phyloP scores from a whole-genome alignment of 2,888 invertebrate genomes.

The Halocaridina rubra region DNA sequence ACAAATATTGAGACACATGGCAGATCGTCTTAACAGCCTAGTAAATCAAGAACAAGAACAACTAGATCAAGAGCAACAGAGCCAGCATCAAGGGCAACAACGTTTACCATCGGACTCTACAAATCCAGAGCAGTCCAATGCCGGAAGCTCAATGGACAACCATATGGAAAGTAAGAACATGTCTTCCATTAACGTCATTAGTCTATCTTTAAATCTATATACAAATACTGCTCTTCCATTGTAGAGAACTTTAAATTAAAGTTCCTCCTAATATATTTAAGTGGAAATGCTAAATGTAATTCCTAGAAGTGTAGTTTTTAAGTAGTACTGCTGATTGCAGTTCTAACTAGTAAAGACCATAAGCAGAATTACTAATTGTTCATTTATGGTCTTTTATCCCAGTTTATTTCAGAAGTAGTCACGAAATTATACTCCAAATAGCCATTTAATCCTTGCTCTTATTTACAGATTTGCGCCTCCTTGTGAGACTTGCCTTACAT shows the following conservation, averaged over 20 bases:
- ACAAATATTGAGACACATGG: slow-evolving; percentile 35
- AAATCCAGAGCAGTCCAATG: not conserved
- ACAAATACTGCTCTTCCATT: no score
- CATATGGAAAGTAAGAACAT: slow-evolving; percentile 29
- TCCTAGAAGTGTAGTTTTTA: not conserved
- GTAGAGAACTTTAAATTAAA: no score
- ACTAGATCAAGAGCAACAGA: not conserved
- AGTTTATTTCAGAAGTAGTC: no score
- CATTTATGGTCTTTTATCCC: not conserved
- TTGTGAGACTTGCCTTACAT: slow-evolving; percentile 47
- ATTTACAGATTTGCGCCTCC: slow-evolving; percentile 49
- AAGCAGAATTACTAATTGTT: not conserved
- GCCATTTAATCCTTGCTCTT: no score
- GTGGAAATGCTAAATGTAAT: no score
- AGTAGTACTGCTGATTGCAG: not conserved
- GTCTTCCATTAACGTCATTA: no score
- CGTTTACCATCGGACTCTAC: no score
- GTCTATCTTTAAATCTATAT: no score
- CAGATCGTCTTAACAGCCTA: slow-evolving; percentile 39
- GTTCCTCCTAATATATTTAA: no score
- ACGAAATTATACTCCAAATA: no score
- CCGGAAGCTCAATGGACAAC: slow-evolving; percentile 13
- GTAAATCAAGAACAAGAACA: slow-evolving; percentile 38
- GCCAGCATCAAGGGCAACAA: not conserved
- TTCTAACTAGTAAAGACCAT: not conserved